A percentile compares a stretch with the other conserved stretches of the same genome.
phyloP scores from a whole-genome alignment of 2,888 invertebrate genomes.

The Perizoma flavofasciatum region DNA sequence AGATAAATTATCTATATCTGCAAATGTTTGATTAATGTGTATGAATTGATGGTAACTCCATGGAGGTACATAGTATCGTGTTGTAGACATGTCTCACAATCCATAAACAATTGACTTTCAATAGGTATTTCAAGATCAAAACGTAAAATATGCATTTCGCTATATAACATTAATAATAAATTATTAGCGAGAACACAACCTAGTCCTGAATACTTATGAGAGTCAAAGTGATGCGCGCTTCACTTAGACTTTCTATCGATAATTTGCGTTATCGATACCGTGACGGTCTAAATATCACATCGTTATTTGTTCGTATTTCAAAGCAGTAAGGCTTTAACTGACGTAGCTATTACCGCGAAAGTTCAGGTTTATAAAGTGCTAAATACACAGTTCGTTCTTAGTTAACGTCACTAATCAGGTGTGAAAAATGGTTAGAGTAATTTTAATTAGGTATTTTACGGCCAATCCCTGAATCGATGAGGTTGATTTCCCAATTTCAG shows the following conservation, averaged over 20 bases:
- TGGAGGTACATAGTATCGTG: too few relatives aligned
- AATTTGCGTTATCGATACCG: constrained; percentile 35
- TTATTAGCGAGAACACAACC: constrained; percentile 40
- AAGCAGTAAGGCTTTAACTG: constrained; percentile 10
- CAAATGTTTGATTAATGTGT: too few relatives aligned
- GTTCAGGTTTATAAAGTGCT: constrained; percentile 19
- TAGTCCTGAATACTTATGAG: constrained; percentile 36
- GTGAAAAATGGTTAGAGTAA: neutral
- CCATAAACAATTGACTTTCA: too few relatives aligned
- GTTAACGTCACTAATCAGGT: neutral
- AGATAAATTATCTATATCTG: too few relatives aligned
- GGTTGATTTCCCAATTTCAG: neutral
- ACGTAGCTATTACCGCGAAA: constrained; percentile 27
- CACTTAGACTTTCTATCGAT: constrained; percentile 41
- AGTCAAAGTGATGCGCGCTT: constrained; percentile 17
- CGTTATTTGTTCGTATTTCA: constrained; percentile 7
- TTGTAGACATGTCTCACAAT: too few relatives aligned
- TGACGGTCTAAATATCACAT: constrained; percentile 21
- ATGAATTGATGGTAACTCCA: too few relatives aligned
- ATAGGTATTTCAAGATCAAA: too few relatives aligned
- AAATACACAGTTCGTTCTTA: neutral
- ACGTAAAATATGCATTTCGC: constrained; percentile 23
- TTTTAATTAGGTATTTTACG: neutral
- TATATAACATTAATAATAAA: constrained; percentile 40
- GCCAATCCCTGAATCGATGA: neutral